Percentiles rank a stretch among this genome's conserved stretches.
These are phyloP conservation scores for Acanthococcus lagerstroemiae DNA, from an alignment of 2,888 invertebrate species.

Conservation along the genomic window DNA sequence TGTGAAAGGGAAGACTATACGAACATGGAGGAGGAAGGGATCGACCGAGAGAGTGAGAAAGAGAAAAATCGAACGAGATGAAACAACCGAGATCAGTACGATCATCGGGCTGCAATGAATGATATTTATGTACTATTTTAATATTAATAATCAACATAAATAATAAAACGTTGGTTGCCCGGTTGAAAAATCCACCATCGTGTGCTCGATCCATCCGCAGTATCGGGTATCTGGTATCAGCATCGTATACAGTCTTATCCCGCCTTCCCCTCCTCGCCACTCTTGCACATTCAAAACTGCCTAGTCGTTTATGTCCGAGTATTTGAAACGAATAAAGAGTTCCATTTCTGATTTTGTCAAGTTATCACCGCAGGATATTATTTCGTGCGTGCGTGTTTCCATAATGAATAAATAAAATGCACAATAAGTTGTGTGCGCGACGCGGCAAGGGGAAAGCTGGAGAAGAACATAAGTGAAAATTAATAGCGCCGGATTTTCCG, in stretches of 20 bases:
- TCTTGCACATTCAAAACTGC: background rate
- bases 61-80: too few species aligned
- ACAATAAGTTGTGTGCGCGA: background rate
- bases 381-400: background rate
- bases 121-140: constrained; percentile 6
- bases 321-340: background rate
- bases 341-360: background rate
- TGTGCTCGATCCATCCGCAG: background rate
- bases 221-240: background rate
- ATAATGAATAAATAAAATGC: background rate
- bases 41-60: too few species aligned
- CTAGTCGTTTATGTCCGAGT: too few species aligned
- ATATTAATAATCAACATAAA: constrained; percentile 9
- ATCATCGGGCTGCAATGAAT: background rate
- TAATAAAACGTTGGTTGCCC: background rate
- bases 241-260: background rate
- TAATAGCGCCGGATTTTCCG: too few species aligned
- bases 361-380: constrained; percentile 3
- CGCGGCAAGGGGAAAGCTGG: too few species aligned
- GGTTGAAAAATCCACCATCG: background rate
- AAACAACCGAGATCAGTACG: too few species aligned
- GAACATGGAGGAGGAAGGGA: too few species aligned
- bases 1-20: too few species aligned
- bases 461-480: too few species aligned
- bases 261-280: background rate